phyloP scores from a whole-genome alignment of 2,888 invertebrate species.

The Cosmia trapezina region DNA sequence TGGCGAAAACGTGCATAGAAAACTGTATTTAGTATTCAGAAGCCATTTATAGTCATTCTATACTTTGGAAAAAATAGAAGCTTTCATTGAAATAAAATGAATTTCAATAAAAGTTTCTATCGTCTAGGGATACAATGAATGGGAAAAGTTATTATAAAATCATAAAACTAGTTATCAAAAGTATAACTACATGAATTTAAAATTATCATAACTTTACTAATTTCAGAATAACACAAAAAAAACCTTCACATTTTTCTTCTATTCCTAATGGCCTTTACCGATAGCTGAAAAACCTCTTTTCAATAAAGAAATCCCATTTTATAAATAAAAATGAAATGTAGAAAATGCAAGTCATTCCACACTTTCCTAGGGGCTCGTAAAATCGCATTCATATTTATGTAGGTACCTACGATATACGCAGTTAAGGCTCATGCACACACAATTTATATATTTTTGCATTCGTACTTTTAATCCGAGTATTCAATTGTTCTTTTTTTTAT shows the following conservation, averaged over 20 bases:
- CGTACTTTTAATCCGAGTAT: slow-evolving; percentile 37
- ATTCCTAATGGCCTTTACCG: slow-evolving; percentile 23
- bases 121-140: not conserved
- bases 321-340: slow-evolving; percentile 38
- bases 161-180: not conserved
- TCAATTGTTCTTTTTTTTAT: slow-evolving; percentile 23
- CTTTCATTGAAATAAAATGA: not conserved
- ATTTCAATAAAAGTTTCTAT: not conserved
- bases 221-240: not conserved
- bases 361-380: slow-evolving; percentile 46
- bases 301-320: slow-evolving; percentile 55
- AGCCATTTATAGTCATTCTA: not conserved
- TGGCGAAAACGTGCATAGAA: not conserved
- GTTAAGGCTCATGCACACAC: slow-evolving; percentile 38
- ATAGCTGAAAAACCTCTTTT: slow-evolving; percentile 53
- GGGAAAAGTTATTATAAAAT: not conserved
- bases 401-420: slow-evolving; percentile 37
- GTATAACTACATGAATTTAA: not conserved
- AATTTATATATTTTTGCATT: slow-evolving; percentile 45
- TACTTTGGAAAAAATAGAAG: not conserved
- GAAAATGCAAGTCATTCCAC: slow-evolving; percentile 70
- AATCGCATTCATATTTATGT: slow-evolving; percentile 48
- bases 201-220: not conserved
- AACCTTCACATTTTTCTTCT: not conserved
- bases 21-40: not conserved